phyloP scores from a whole-genome alignment of 2,888 invertebrate species.

The Cheilosia grossa region DNA sequence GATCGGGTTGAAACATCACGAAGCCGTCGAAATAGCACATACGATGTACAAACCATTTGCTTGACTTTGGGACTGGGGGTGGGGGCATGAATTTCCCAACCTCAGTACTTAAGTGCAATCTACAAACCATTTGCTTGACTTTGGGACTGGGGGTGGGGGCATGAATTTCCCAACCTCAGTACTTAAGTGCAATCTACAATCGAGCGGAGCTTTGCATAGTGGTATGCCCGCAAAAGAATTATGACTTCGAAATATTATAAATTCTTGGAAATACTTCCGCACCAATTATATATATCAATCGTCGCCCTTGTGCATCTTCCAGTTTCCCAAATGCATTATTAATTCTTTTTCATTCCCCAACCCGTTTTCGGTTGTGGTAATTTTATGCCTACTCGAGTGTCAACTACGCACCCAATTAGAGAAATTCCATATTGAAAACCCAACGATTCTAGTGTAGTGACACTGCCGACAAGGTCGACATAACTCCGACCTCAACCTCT shows the following conservation, averaged over 20 bases:
- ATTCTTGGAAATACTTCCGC: not conserved
- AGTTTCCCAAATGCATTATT: conserved; percentile 57
- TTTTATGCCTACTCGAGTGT: no score
- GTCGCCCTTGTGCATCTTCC: conserved; percentile 14
- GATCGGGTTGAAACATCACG: not conserved
- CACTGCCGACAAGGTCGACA: conserved; percentile 35
- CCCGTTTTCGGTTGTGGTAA: conserved; percentile 26
- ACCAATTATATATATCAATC: not conserved
- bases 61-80: no score
- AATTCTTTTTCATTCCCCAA: conserved; percentile 29
- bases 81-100: no score
- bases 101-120: no score
- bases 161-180: no score
- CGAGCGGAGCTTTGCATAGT: no score
- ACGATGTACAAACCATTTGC: no score
- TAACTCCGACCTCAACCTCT: conserved; percentile 37
- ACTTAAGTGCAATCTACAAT: no score
- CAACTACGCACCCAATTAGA: not conserved
- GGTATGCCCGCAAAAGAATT: not conserved
- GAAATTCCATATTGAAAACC: not conserved
- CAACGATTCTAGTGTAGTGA: conserved; percentile 42
- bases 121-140: no score
- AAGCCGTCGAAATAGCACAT: not conserved
- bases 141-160: no score
- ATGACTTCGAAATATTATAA: no score